phyloP scores from a whole-genome alignment of 2,888 invertebrate species.

The Corythucha ciliata region DNA sequence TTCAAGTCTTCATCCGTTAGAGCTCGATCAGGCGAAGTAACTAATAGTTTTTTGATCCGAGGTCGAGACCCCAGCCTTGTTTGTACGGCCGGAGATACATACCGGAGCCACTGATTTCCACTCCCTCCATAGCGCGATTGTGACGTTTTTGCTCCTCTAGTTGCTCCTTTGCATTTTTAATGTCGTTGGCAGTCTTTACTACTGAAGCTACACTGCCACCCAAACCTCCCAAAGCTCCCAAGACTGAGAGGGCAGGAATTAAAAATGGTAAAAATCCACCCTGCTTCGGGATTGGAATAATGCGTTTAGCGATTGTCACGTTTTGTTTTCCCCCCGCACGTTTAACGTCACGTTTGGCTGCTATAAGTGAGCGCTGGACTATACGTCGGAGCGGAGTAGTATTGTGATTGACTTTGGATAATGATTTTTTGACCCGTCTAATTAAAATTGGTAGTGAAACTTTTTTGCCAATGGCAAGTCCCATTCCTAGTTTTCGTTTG shows the following conservation, averaged over 20 bases:
- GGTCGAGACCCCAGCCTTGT: not conserved
- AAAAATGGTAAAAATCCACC: not conserved
- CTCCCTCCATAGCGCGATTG: not conserved
- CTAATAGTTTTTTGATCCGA: slow-evolving; percentile 10
- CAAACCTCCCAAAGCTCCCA: not conserved
- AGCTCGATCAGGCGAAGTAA: not conserved
- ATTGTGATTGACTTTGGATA: too few relatives aligned
- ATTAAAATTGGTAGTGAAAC: too few relatives aligned
- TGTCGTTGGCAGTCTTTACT: slow-evolving; percentile 1
- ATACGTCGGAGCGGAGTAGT: too few relatives aligned
- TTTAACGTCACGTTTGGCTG: too few relatives aligned
- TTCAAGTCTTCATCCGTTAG: slow-evolving; percentile 11
- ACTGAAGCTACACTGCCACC: not conserved
- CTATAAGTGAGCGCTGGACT: too few relatives aligned
- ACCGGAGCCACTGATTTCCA: not conserved
- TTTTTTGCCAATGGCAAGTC: too few relatives aligned
- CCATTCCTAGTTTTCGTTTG: slow-evolving; percentile 17
- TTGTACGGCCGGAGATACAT: not conserved
- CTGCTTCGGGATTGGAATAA: not conserved
- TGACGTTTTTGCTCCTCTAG: not conserved
- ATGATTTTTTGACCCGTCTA: too few relatives aligned
- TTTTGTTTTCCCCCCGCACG: too few relatives aligned
- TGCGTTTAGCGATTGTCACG: too few relatives aligned
- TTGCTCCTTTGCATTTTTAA: not conserved
- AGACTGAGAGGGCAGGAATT: not conserved